Evolutionary conservation across 2,888 invertebrate species (phyloP), one percentile per base, ranked within the genome.

Genomic region (Cephonodes hylas): DNA sequence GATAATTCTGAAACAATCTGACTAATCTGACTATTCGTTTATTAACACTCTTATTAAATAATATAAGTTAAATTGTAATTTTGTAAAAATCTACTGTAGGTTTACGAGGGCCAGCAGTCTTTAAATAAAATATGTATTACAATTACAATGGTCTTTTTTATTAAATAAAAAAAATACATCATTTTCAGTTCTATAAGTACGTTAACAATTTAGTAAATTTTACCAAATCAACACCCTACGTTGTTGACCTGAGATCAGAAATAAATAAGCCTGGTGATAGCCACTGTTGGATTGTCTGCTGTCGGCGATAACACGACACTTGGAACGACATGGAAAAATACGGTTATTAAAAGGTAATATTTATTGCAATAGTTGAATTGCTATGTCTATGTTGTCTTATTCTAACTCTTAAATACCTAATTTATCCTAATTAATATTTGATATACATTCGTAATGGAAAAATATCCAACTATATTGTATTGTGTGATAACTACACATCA

Each of bases 171-270:
- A 91, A 89, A 90, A 88, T 88, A 90, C 89, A 89, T 86, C 77
- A 83, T 89, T 82, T 84, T 88, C 86, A 88, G 85, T 87, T 90
- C 86, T 90, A 89, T 91, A 91, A 91, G 91, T 91, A 91, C 91
- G 84, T 87, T 86, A 91, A 89, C 90, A 89, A 84, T 88, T 88
- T 86, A 88, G 89, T 88, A 89, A 87, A 87, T 81, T 84, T 89
- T 85, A 89, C 86, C 88, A 89, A 89, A 88, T 89, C 85, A 90
- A 90, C 88, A 86, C 80, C 82, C 79, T 77, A 82, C 80, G 80
- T 79, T 80, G 85, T 85, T 84, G 83, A 85, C 84, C 86, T 86
- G 89, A 90, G 89, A 89, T 91, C 89, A 88, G 88, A 87, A 81
- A 62, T 84, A 85, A 86, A 85, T 85, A 84, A 82, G 78, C 79